Conservation (phyloP, 2,797 vertebrate genomes). For the Pangasius djambal region DNA sequence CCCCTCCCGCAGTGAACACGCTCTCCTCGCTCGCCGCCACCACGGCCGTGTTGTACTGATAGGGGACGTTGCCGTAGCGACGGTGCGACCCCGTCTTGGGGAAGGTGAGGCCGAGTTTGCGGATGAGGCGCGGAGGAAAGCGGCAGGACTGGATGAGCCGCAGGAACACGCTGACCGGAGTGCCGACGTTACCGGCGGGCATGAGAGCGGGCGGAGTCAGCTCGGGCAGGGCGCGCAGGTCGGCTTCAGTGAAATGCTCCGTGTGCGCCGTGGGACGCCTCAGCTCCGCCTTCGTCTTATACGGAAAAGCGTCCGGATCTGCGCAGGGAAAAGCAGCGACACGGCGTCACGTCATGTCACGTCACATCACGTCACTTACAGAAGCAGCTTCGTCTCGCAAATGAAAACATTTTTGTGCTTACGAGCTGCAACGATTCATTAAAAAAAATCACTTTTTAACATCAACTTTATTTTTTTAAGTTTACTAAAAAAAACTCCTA, state of each 20-base stretch:
- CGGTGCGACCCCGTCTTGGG: constrained; percentile 84
- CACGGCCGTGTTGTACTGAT: constrained; percentile 67
- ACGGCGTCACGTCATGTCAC: background rate
- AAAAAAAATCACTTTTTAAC: background rate
- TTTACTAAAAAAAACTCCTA: too few relatives aligned
- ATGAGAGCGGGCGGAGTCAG: constrained; percentile 90
- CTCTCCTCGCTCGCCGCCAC: constrained; percentile 73
- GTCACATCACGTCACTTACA: background rate
- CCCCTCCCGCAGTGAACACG: constrained; percentile 85
- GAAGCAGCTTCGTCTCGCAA: background rate
- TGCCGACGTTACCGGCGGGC: constrained; percentile 92
- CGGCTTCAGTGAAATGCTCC: constrained; percentile 74
- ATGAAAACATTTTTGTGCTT: background rate
- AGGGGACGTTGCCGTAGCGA: constrained; percentile 91
- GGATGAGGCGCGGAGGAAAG: constrained; percentile 87
- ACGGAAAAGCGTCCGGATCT: constrained; percentile 75
- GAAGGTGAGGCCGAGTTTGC: constrained; percentile 86
- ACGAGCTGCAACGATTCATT: background rate
- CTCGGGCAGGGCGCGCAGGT: constrained; percentile 83
- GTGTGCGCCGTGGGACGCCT: constrained; percentile 62
- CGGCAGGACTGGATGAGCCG: constrained; percentile 91
- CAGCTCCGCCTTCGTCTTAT: constrained; percentile 77
- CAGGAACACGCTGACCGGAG: constrained; percentile 84
- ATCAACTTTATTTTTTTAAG: too few relatives aligned
- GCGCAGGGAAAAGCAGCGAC: background rate